A percentile compares a stretch with the other conserved stretches of the same genome.
phyloP scores from a whole-genome alignment of 2,797 vertebrate genomes.

The Decapterus maruadsi region DNA sequence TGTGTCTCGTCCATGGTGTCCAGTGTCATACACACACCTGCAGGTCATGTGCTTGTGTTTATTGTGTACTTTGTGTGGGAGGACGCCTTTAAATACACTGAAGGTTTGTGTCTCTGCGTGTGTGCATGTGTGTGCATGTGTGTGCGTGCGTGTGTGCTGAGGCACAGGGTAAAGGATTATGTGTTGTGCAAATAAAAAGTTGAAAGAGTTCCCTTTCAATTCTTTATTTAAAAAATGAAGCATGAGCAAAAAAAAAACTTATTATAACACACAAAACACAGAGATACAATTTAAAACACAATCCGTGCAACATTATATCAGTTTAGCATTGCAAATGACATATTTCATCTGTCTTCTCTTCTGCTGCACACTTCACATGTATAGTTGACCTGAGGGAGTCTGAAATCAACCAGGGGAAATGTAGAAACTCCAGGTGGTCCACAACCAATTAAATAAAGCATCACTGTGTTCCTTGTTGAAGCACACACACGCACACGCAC shows the following conservation, averaged over 20 bases:
- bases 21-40: slow-evolving; percentile 67
- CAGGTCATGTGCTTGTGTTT: slow-evolving; percentile 53
- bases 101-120: slow-evolving; percentile 1
- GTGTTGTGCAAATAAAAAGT: slow-evolving; percentile 22
- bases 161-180: not conserved
- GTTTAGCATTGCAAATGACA: slow-evolving; percentile 58
- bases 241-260: not conserved
- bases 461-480: slow-evolving; percentile 72
- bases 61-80: slow-evolving; percentile 41
- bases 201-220: slow-evolving; percentile 13
- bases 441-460: slow-evolving; percentile 85
- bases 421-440: slow-evolving; percentile 79
- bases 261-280: not conserved
- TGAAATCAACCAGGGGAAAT: slow-evolving; percentile 77
- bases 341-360: slow-evolving; percentile 49
- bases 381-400: slow-evolving; percentile 71
- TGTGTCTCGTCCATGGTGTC: slow-evolving; percentile 56
- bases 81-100: slow-evolving; percentile 40
- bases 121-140: slow-evolving; percentile 23
- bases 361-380: slow-evolving; percentile 58
- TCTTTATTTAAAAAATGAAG: slow-evolving; percentile 45
- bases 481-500: slow-evolving; percentile 47
- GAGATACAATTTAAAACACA: slow-evolving; percentile 14
- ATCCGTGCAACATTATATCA: slow-evolving; percentile 26
- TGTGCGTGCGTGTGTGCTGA: slow-evolving; percentile 20